Evolutionary conservation across 92 coral and sea anemone genomes (phyloP).

Genomic region (Porites lobata): DNA sequence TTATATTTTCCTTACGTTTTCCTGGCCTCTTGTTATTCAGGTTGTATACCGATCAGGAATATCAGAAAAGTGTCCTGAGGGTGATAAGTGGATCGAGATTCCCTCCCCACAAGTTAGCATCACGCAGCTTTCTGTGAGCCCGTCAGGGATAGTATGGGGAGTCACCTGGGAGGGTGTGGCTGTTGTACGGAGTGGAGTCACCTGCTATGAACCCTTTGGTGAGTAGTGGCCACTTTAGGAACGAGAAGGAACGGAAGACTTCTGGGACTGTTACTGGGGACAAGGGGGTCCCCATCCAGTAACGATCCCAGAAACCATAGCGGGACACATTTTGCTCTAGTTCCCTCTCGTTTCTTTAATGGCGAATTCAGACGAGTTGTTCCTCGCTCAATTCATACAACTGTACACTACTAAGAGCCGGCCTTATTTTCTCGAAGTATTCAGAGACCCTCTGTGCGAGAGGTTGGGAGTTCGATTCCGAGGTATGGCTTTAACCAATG

Average conservation of each 20-base stretch:
- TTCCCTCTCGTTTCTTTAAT: too few species aligned
- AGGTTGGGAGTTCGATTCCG: too few species aligned
- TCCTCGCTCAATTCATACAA: too few species aligned
- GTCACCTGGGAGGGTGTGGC: slow-evolving; percentile 94
- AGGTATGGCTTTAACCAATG: too few species aligned
- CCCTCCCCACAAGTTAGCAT: slow-evolving; percentile 86
- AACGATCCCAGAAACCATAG: too few species aligned
- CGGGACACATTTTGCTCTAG: too few species aligned
- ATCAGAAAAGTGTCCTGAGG: slow-evolving; percentile 88
- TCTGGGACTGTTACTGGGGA: background rate
- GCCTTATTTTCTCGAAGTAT: too few species aligned
- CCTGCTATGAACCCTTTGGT: slow-evolving; percentile 88
- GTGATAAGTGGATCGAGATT: slow-evolving; percentile 78
- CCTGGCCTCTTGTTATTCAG: slow-evolving; percentile 40
- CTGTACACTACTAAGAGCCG: too few species aligned
- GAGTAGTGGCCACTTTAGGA: background rate
- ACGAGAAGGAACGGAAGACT: background rate
- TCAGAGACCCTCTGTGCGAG: too few species aligned
- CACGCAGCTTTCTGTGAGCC: slow-evolving; percentile 92
- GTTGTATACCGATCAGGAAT: slow-evolving; percentile 91
- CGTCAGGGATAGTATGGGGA: slow-evolving; percentile 95
- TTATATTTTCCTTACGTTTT: background rate
- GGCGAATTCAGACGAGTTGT: too few species aligned
- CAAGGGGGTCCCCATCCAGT: too few species aligned
- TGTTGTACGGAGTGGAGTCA: slow-evolving; percentile 86